Base-by-base conservation (phyloP, 2,888 invertebrate genomes). In the Drosophila limbata region DNA sequence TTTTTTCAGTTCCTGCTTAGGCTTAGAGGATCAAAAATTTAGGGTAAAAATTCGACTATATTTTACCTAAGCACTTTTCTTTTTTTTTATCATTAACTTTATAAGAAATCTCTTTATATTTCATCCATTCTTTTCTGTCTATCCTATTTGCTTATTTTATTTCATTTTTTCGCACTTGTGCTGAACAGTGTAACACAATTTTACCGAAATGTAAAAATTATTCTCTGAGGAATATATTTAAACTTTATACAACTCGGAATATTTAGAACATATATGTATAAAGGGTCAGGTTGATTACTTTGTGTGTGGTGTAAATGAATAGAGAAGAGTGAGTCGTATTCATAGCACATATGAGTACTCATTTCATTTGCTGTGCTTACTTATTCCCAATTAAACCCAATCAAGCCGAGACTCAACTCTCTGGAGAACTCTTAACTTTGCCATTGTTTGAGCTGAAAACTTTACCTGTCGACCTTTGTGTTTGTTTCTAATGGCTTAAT, bases 311-410 rank as follows among this genome's bases (percentile, higher is more conserved):
- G 19, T 13, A 48, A 44, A n/a, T 45, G 33, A 35, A 25, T 33
- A 21, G 21, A 52, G 44, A 50, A 31, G 57, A 50, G 15, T n/a
- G n/a, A 6, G n/a, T 37, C 3, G 37, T 35, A 19, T 19, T 42
- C 42, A 13, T 37, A 17, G 31, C 52, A 21, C 42, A 48, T 64
- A 21, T n/a, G 42, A 47, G 33, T 33, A 40, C 13, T 53, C 31
- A 3, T 42, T 44, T 33, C 42, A 17, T 45, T 52, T 66, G 60
- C 69, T 50, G 50, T 74, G 53, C 67, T 62, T 77, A 78, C 73
- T 82, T 82, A 77, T 72, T 71, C 67, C 86, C 84, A 88, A 85
- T 88, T 88, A 88, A 84, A 76, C 72, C 81, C 79, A 79, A 88
- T 88, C 77, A 88, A 73, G 63, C 62, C 62, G 52, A 57, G 42